Conservation (phyloP, 2,888 invertebrate species). For the Oasisia sp. region DNA sequence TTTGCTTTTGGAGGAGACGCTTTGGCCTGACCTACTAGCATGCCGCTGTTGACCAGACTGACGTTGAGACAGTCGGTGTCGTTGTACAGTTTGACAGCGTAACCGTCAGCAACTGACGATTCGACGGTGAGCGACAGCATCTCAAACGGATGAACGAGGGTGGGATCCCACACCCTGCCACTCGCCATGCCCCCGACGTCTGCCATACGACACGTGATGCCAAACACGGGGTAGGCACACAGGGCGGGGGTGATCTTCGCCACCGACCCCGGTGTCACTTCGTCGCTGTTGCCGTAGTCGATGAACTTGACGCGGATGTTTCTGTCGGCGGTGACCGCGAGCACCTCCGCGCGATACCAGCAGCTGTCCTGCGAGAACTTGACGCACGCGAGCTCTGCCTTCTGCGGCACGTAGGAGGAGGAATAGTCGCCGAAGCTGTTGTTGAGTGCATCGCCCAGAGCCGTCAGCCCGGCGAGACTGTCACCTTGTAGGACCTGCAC, state of each 20-base stretch:
- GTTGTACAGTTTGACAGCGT: background rate
- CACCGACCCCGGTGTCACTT: background rate
- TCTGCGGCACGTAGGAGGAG: background rate
- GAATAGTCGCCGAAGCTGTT: background rate
- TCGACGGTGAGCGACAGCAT: background rate
- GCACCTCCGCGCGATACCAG: constrained; percentile 1
- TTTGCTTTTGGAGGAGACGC: background rate
- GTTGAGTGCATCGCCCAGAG: background rate
- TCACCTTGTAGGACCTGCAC: constrained; percentile 7
- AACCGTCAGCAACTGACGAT: background rate
- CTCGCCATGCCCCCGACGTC: background rate
- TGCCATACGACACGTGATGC: background rate
- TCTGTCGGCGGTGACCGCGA: background rate
- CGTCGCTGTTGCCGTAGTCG: constrained; percentile 29
- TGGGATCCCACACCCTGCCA: background rate
- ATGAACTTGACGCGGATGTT: constrained; percentile 22
- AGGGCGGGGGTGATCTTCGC: background rate
- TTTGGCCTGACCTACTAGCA: background rate
- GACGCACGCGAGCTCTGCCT: background rate
- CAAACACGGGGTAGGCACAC: background rate
- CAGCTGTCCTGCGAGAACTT: background rate
- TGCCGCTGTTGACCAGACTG: background rate
- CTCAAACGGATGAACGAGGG: constrained; percentile 18
- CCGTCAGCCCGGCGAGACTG: background rate
- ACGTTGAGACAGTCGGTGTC: background rate